Evolutionary conservation across 1,140 invertebrate species (phyloP).

Genomic region (Drosophila athabasca): DNA sequence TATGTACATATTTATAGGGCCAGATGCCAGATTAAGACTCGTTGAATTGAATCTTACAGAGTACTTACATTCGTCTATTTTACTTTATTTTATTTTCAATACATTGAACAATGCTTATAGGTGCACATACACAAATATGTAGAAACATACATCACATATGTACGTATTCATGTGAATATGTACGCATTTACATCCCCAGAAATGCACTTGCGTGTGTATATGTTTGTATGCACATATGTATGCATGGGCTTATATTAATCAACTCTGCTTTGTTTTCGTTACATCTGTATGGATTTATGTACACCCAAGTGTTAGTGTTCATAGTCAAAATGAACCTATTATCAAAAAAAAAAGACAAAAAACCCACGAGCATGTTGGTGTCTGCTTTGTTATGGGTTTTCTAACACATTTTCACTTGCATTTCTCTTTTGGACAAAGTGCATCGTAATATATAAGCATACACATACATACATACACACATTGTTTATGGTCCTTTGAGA

Average conservation of each 20-base stretch:
- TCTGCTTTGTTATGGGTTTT: no score
- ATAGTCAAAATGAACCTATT: no score
- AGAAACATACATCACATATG: conserved; percentile 5
- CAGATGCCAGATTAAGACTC: no score
- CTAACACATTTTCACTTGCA: conserved; percentile 26
- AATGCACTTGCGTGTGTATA: conserved; percentile 11
- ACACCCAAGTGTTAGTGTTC: conserved; percentile 3
- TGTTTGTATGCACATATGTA: conserved; percentile 13
- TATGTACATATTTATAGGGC: no score
- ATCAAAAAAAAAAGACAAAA: no score
- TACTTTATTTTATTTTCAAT: no score
- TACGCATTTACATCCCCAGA: background rate
- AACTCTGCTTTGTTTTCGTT: conserved; percentile 52
- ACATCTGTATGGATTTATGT: conserved; percentile 43
- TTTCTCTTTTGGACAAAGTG: conserved; percentile 55
- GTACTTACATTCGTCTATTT: no score
- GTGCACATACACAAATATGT: conserved; percentile 6
- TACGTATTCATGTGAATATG: conserved; percentile 1
- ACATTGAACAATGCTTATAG: no score
- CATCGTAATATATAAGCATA: conserved; percentile 46
- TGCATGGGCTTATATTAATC: conserved; percentile 35
- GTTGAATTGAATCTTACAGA: no score
- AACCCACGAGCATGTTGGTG: no score
- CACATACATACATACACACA: conserved; percentile 31
- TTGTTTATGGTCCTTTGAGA: conserved; percentile 24